Percentiles rank a stretch among this genome's conserved stretches.
phyloP scores from a whole-genome alignment of 2,113 vertebrate species.

The Brevimyrus niger region DNA sequence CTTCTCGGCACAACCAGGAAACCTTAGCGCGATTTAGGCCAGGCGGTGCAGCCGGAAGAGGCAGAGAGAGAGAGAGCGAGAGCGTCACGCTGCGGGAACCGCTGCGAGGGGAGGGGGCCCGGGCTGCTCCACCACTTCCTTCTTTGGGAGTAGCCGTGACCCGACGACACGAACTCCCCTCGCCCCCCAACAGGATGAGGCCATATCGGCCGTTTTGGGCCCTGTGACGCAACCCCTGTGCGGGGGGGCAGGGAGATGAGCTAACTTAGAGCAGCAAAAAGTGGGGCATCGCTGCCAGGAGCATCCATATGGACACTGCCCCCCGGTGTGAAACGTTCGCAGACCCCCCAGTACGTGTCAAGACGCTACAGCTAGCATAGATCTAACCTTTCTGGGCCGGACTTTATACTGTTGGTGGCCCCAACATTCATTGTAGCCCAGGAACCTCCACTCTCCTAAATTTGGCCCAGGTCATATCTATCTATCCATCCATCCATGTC shows the following conservation, averaged over 20 bases:
- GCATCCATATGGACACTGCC: neutral
- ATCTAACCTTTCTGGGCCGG: neutral
- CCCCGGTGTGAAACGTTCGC: neutral
- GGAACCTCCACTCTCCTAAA: neutral
- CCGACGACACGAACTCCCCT: constrained; percentile 28
- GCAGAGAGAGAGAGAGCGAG: neutral
- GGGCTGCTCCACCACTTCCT: constrained; percentile 30
- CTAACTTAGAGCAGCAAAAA: neutral
- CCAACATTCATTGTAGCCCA: too few species aligned
- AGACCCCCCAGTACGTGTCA: neutral
- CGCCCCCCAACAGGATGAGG: neutral
- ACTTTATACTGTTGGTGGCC: neutral
- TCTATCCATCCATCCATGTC: neutral
- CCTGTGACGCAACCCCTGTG: neutral
- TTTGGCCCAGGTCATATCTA: neutral
- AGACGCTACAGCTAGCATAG: neutral
- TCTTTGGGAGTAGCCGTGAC: constrained; percentile 35
- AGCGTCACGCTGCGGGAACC: neutral
- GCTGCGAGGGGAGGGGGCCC: neutral
- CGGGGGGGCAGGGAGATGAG: neutral
- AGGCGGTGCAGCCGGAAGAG: neutral
- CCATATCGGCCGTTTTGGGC: neutral
- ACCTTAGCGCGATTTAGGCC: constrained; percentile 37
- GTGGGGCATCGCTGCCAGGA: neutral
- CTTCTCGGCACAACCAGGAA: constrained; percentile 44